phyloP scores from a whole-genome alignment of 2,888 invertebrate species.

The Orthonychiurus folsomi region DNA sequence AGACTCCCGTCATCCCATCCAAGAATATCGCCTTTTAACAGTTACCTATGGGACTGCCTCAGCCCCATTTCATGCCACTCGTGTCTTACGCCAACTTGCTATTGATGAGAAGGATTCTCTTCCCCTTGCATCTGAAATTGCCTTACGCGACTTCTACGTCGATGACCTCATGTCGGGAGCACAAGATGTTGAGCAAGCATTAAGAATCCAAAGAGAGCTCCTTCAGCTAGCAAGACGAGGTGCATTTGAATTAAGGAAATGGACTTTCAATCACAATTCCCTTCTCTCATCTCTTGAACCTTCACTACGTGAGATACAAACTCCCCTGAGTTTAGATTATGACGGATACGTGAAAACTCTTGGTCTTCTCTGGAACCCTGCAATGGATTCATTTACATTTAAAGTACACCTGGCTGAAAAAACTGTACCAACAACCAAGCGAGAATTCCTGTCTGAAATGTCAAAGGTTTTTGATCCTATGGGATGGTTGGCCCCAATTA shows the following conservation, averaged over 20 bases:
- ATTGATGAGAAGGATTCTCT: slow-evolving; percentile 32
- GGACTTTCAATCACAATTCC: slow-evolving; percentile 30
- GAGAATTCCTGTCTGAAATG: slow-evolving; percentile 15
- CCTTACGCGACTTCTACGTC: slow-evolving; percentile 42
- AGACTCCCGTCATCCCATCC: slow-evolving; percentile 19
- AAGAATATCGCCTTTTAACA: slow-evolving; percentile 30
- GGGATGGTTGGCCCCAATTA: slow-evolving; percentile 22
- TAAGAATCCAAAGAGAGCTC: slow-evolving; percentile 23
- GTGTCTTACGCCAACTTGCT: slow-evolving; percentile 31
- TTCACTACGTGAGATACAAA: slow-evolving; percentile 7
- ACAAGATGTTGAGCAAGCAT: slow-evolving; percentile 26
- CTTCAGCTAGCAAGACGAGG: slow-evolving; percentile 19
- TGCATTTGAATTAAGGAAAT: slow-evolving; percentile 37
- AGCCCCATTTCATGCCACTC: slow-evolving; percentile 36
- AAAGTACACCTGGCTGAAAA: slow-evolving; percentile 2
- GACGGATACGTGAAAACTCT: slow-evolving; percentile 16
- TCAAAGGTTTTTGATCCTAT: slow-evolving; percentile 17
- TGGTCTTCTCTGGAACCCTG: slow-evolving; percentile 17
- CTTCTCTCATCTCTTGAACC: slow-evolving; percentile 9
- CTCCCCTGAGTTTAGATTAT: not conserved
- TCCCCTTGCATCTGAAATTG: slow-evolving; percentile 43
- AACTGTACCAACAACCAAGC: slow-evolving; percentile 5
- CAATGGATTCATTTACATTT: slow-evolving; percentile 13
- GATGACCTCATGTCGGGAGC: slow-evolving; percentile 41
- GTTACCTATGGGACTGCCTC: slow-evolving; percentile 36